Conservation (phyloP, 2,888 invertebrate genomes). For the Gastracanthus pulcherrimus region DNA sequence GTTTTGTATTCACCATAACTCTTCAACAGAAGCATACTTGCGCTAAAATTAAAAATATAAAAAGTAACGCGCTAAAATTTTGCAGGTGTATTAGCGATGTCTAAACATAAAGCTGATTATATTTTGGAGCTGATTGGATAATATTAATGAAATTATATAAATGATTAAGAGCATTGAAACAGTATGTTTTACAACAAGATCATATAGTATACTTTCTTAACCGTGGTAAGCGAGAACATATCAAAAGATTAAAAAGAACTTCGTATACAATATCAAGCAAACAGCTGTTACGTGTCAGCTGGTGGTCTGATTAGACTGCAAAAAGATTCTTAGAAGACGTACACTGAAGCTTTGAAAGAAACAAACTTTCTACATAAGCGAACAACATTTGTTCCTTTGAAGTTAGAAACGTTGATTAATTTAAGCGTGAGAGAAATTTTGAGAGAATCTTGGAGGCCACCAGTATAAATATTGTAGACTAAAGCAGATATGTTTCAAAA, state of each 20-base stretch:
- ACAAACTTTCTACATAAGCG: slow-evolving; percentile 68
- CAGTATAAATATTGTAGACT: slow-evolving; percentile 5
- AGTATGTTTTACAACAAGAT: background rate
- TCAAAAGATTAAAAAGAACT: background rate
- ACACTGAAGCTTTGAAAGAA: slow-evolving; percentile 66
- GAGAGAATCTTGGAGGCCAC: background rate
- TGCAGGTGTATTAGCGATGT: too few species aligned
- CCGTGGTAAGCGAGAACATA: background rate
- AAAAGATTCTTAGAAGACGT: slow-evolving; percentile 67
- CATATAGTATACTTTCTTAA: background rate
- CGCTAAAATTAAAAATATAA: too few species aligned
- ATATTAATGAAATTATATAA: too few species aligned
- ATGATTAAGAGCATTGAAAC: too few species aligned
- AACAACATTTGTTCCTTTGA: slow-evolving; percentile 72
- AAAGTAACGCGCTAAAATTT: too few species aligned
- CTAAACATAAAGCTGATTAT: too few species aligned
- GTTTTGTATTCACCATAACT: too few species aligned
- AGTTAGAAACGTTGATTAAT: slow-evolving; percentile 74
- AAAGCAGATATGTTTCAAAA: background rate
- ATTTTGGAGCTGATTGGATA: too few species aligned
- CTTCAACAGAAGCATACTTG: too few species aligned
- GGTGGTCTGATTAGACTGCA: slow-evolving; percentile 66
- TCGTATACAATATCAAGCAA: slow-evolving; percentile 42
- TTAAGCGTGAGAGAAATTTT: slow-evolving; percentile 66
- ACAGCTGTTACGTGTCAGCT: slow-evolving; percentile 67